Conservation (phyloP, 2,797 vertebrate species). For the Crypturellus tataupa region DNA sequence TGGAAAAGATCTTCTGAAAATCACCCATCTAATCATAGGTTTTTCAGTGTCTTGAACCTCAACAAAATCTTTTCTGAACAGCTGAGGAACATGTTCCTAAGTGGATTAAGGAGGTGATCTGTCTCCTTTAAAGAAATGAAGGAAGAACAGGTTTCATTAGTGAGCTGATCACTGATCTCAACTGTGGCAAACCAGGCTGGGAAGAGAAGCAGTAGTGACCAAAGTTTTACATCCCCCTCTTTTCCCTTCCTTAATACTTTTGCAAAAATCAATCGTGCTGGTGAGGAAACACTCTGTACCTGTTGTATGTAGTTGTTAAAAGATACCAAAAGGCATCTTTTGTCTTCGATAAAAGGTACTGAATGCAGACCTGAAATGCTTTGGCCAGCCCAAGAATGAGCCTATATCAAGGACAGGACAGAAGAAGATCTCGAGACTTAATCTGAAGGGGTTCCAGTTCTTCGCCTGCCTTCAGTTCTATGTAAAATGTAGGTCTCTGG, state of each 20-base stretch:
- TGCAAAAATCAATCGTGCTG: background rate
- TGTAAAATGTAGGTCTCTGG: background rate
- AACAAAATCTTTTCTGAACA: background rate
- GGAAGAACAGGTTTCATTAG: background rate
- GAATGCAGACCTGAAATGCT: background rate
- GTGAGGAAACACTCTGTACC: background rate
- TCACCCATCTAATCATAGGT: background rate
- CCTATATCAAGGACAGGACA: background rate
- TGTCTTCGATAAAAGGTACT: background rate
- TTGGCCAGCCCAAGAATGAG: background rate
- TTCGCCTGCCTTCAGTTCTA: background rate
- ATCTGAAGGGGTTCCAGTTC: background rate
- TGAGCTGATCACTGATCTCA: background rate
- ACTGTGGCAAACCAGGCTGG: accelerated
- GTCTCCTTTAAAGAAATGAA: background rate
- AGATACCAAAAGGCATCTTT: background rate
- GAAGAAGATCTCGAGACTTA: background rate
- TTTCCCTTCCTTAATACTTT: background rate
- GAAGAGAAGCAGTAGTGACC: background rate
- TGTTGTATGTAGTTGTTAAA: background rate
- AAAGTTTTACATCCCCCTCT: background rate
- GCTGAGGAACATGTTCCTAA: background rate
- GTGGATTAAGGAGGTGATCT: background rate
- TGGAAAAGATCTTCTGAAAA: background rate
- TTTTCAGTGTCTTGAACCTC: background rate